Base-by-base conservation (phyloP, 1,140 invertebrate genomes). In the Apolygus lucorum region DNA sequence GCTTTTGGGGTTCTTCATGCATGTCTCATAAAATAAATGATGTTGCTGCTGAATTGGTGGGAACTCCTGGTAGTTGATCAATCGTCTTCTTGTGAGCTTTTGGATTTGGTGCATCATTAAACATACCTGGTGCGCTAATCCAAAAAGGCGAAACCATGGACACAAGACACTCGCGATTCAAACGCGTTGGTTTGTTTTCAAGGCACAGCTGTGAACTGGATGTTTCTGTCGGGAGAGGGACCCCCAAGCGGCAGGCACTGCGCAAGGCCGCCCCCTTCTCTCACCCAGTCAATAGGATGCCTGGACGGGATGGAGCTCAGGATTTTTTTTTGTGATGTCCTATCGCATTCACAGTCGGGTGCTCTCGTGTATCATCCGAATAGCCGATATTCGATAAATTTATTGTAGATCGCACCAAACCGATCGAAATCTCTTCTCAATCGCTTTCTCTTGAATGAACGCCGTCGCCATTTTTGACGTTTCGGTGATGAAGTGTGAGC, bases 181-280 rank as follows among this genome's bases (percentile, higher is more conserved):
- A 49, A 4, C n/a, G 24, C 64, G 25, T 21, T 42, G 26, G 14
- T 66, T 66, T 66, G 28, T 66, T 66, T 66, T 17, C 64, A 66
- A 66, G 64, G 64, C 64, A 66, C 64, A 66, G 64, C 64, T 66
- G 64, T 66, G 64, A 66, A 66, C 64, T 66, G 64, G 29, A n/a
- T 29, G 54, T 59, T 66, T 63, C n/a, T 26, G 27, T 66, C 34
- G 28, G 2, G 28, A 64, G 13, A 28, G 63, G 27, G 64, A 14
- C 4, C 34, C 17, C 17, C 54, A 21, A 22, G 28, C 29, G 64
- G 29, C n/a, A 66, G 64, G 26, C 14, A 21, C 64, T 66, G 64
- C 64, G 64, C 64, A 66, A 66, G 64, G 64, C 64, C 64, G 28
- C 34, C 64, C 29, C 64, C 64, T 24, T 42, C 64, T 42, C 25